These are phyloP conservation scores for Paramuricea clavata DNA, from an alignment of 92 coral and sea anemone species.

Conservation along the genomic window DNA sequence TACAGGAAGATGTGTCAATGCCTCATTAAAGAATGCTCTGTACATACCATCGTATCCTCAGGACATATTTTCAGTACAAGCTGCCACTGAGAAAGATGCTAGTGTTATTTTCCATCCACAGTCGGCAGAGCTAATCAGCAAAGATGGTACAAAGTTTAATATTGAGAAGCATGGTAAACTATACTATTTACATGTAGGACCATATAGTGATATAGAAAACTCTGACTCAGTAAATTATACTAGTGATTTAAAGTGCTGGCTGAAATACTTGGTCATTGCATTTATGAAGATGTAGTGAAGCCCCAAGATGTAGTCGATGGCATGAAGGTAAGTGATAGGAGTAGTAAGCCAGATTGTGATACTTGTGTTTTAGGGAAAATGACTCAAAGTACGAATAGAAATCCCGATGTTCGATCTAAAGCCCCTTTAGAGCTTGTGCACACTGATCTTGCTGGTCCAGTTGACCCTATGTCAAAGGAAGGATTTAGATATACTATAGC, in stretches of 20 bases:
- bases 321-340: conserved; percentile 66
- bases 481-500: conserved; percentile 58
- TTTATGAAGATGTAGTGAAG: conserved; percentile 62
- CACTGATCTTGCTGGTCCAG: conserved; percentile 66
- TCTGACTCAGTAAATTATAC: conserved; percentile 45
- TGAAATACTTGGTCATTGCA: conserved; percentile 61
- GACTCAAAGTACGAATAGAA: conserved; percentile 64
- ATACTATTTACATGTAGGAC: conserved; percentile 44
- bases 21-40: conserved; percentile 56
- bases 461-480: conserved; percentile 66
- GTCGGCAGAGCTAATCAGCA: conserved; percentile 54
- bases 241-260: conserved; percentile 45
- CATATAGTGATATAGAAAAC: conserved; percentile 23
- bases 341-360: conserved; percentile 56
- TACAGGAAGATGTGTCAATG: conserved; percentile 40
- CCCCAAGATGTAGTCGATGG: conserved; percentile 55
- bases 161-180: conserved; percentile 53
- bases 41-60: conserved; percentile 61
- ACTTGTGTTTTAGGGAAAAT: conserved; percentile 66
- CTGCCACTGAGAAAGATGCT: conserved; percentile 64
- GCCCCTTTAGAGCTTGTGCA: conserved; percentile 65
- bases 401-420: conserved; percentile 61
- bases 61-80: conserved; percentile 62
- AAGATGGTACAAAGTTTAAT: conserved; percentile 59
- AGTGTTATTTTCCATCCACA: conserved; percentile 45